Percentiles rank a stretch among this genome's conserved stretches.
Evolutionary conservation across 2,888 invertebrate species (phyloP).

Genomic region (Hypomecis atomaria): DNA sequence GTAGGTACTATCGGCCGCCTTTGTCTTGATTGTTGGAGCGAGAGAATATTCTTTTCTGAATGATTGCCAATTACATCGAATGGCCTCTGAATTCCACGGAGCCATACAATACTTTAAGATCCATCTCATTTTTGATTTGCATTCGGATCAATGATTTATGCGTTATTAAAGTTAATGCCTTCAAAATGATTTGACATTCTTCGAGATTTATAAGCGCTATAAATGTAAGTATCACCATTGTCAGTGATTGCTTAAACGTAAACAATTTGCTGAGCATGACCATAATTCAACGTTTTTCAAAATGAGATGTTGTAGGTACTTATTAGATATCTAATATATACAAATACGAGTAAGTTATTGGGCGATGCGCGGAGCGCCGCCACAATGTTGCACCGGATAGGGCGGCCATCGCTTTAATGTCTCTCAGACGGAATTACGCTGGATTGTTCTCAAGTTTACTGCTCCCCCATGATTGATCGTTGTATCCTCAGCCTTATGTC

Average conservation of each 20-base stretch:
- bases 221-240: conserved; percentile 26
- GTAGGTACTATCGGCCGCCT: conserved; percentile 82
- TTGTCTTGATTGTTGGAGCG: conserved; percentile 82
- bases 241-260: conserved; percentile 33
- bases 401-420: conserved; percentile 84
- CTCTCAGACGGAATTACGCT: conserved; percentile 84
- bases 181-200: conserved; percentile 54
- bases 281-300: conserved; percentile 1
- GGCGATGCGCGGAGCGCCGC: conserved; percentile 51
- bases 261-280: conserved; percentile 9
- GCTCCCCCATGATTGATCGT: conserved; percentile 83
- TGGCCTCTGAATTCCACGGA: conserved; percentile 79
- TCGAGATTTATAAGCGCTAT: conserved; percentile 41
- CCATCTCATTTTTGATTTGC: conserved; percentile 71
- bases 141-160: conserved; percentile 79
- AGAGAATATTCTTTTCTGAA: conserved; percentile 80
- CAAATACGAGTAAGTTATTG: conserved; percentile 47
- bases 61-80: conserved; percentile 84
- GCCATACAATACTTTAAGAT: conserved; percentile 74
- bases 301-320: conserved; percentile 7
- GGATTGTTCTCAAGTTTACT: conserved; percentile 84
- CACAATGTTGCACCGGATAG: conserved; percentile 84
- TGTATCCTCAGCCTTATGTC: conserved; percentile 82
- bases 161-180: conserved; percentile 65
- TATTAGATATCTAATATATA: conserved; percentile 11